Conservation (phyloP, 2,113 vertebrate species). For the Coregonus clupeaformis region DNA sequence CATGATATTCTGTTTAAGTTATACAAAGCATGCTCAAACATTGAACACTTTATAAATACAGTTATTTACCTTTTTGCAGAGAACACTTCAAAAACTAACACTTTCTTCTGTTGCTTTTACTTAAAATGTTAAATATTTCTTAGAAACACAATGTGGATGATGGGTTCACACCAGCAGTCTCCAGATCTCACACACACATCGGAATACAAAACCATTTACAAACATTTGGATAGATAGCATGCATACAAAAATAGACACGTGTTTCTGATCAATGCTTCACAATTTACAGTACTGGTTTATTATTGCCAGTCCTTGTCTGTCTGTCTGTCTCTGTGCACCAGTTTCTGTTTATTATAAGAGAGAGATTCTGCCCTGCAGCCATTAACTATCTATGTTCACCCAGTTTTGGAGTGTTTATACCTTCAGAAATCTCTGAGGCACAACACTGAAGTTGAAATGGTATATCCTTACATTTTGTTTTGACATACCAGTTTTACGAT, state of each 20-base stretch:
- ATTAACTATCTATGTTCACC: background rate
- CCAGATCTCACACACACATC: slow-evolving; percentile 42
- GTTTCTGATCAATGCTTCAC: slow-evolving; percentile 61
- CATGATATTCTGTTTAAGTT: slow-evolving; percentile 56
- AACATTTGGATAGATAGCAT: slow-evolving; percentile 75
- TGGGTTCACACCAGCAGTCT: slow-evolving; percentile 49
- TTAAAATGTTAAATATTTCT: slow-evolving; percentile 52
- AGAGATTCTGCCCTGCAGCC: slow-evolving; percentile 44
- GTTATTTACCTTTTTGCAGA: no score
- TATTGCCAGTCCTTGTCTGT: no score
- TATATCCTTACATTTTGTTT: background rate
- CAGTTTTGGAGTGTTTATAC: slow-evolving; percentile 62
- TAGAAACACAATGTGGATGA: slow-evolving; percentile 55
- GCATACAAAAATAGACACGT: slow-evolving; percentile 84
- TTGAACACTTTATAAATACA: slow-evolving; percentile 74
- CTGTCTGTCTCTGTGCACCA: slow-evolving; percentile 44
- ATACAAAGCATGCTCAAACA: slow-evolving; percentile 71
- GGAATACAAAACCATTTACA: slow-evolving; percentile 72
- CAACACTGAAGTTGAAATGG: slow-evolving; percentile 29
- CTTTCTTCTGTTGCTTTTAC: slow-evolving; percentile 14
- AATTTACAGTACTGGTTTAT: slow-evolving; percentile 62
- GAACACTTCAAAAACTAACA: slow-evolving; percentile 25
- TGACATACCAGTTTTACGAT: background rate
- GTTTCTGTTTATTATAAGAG: slow-evolving; percentile 1
- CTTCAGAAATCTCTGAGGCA: slow-evolving; percentile 74